These are phyloP conservation scores for Drosophila lini DNA, from an alignment of 1,140 invertebrate genomes.

Conservation along the genomic window DNA sequence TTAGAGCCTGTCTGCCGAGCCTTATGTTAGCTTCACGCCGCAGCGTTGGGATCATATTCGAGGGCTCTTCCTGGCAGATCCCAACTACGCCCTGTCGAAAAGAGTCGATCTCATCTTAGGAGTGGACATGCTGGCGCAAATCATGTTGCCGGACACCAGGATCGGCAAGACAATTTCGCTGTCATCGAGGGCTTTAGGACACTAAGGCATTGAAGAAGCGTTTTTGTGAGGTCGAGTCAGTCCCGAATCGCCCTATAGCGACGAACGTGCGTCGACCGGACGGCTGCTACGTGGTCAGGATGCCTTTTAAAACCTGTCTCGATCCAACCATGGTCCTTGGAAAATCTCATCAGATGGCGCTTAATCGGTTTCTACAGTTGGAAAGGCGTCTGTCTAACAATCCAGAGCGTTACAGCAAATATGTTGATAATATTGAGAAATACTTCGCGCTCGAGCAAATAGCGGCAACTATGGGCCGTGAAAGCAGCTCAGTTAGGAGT, in stretches of 20 bases:
- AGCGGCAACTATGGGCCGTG: too few species aligned
- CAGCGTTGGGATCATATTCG: too few species aligned
- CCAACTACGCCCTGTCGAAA: not conserved
- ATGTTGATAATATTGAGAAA: not conserved
- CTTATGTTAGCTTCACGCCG: too few species aligned
- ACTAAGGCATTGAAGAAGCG: not conserved
- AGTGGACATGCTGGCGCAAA: not conserved
- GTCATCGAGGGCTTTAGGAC: not conserved
- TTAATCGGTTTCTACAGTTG: constrained; percentile 12
- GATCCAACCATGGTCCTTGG: constrained; percentile 2
- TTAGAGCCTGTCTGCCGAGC: too few species aligned
- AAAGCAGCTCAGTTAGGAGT: not conserved
- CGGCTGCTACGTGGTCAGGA: not conserved
- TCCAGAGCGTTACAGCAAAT: constrained; percentile 1
- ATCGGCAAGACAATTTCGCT: not conserved
- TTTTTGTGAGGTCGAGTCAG: not conserved
- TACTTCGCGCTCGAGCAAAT: not conserved
- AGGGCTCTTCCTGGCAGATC: too few species aligned
- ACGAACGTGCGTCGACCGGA: not conserved
- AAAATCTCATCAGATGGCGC: constrained; percentile 19
- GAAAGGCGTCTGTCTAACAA: not conserved
- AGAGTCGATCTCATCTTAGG: not conserved
- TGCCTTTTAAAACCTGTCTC: constrained; percentile 1
- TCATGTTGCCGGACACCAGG: not conserved
- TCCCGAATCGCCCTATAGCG: not conserved